Conservation (phyloP, 2,888 invertebrate genomes). For the Sthenelais limicola region DNA sequence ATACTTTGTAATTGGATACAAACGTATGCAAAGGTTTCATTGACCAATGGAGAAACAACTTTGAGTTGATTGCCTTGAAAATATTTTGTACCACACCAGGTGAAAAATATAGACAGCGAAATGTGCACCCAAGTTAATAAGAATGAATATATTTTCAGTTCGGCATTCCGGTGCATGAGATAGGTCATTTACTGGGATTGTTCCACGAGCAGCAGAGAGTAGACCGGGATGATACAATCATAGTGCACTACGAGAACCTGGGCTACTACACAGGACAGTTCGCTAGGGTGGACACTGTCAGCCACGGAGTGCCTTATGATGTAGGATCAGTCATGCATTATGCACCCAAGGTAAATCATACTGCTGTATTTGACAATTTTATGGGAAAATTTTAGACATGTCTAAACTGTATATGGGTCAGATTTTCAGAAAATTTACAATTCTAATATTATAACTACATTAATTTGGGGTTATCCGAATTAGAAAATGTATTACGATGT, state of each 20-base stretch:
- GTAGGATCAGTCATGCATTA: conserved; percentile 43
- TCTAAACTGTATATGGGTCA: too few species aligned
- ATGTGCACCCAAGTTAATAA: too few species aligned
- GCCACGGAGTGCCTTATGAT: conserved; percentile 34
- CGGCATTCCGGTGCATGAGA: conserved; percentile 32
- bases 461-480: too few species aligned
- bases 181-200: conserved; percentile 29
- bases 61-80: conserved; percentile 32
- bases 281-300: conserved; percentile 2
- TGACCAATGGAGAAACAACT: neutral
- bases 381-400: too few species aligned
- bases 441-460: too few species aligned
- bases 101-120: conserved; percentile 16
- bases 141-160: too few species aligned
- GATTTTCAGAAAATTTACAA: too few species aligned
- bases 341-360: conserved; percentile 26
- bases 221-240: conserved; percentile 14
- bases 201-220: conserved; percentile 36
- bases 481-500: too few species aligned
- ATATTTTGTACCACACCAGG: conserved; percentile 6
- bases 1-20: neutral
- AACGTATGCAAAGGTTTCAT: neutral
- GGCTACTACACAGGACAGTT: conserved; percentile 19
- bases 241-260: conserved; percentile 24
- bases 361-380: too few species aligned